Conservation (phyloP, 2,888 invertebrate genomes). For the Acrobasis consociella region DNA sequence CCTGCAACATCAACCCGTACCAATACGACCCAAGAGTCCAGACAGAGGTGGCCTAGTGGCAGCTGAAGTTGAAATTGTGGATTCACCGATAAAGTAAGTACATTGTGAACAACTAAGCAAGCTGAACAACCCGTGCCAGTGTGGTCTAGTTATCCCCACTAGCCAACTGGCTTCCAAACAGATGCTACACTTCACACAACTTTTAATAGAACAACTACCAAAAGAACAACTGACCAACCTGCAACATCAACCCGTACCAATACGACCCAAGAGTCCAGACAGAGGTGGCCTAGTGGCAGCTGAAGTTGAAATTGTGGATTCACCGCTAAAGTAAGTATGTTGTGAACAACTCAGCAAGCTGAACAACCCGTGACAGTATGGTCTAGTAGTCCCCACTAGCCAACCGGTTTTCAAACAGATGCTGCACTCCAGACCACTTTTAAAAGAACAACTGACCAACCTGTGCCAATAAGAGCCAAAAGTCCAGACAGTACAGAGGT, state of each 20-base stretch:
- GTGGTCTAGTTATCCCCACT: too few species aligned
- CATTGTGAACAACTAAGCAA: neutral
- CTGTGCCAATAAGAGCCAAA: conserved; percentile 26
- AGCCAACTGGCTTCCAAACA: too few species aligned
- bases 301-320: conserved; percentile 66
- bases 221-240: conserved; percentile 60
- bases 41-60: conserved; percentile 54
- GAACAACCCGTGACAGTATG: too few species aligned
- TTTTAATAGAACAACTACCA: conserved; percentile 54
- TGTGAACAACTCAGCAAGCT: too few species aligned
- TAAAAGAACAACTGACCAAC: conserved; percentile 55
- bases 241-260: conserved; percentile 38
- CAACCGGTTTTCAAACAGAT: too few species aligned
- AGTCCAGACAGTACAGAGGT: conserved; percentile 55
- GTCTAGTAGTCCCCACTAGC: too few species aligned
- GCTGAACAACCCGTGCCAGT: too few species aligned
- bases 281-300: conserved; percentile 56
- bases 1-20: conserved; percentile 42
- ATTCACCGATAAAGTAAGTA: conserved; percentile 72
- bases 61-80: conserved; percentile 66
- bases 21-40: conserved; percentile 41
- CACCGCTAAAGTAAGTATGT: conserved; percentile 69
- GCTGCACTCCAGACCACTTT: too few species aligned
- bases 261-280: conserved; percentile 46
- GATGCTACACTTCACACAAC: too few species aligned